These are phyloP conservation scores for Stenolophus ochropezus DNA, from an alignment of 2,888 invertebrate genomes.

Conservation along the genomic window DNA sequence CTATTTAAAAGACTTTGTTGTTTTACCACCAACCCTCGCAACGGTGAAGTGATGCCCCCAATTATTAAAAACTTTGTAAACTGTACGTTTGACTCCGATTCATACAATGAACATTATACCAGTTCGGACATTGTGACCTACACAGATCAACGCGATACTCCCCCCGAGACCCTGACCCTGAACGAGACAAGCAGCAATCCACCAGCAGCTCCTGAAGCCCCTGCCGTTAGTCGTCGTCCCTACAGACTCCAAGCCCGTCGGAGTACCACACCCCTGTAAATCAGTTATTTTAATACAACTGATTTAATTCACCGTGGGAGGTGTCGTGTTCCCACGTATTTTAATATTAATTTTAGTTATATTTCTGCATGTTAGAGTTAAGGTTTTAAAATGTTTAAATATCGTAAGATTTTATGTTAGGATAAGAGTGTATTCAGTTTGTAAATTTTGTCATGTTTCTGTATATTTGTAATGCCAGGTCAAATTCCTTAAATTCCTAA, in stretches of 20 bases:
- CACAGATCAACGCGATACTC: neutral
- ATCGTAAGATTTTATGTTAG: too few relatives aligned
- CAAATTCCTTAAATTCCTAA: too few relatives aligned
- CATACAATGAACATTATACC: slow-evolving; percentile 11
- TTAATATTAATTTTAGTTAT: neutral
- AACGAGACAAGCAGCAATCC: neutral
- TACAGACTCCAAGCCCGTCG: neutral
- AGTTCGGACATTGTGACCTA: slow-evolving; percentile 2
- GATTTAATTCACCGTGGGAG: too few relatives aligned
- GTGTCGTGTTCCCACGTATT: neutral
- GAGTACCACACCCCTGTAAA: slow-evolving; percentile 3
- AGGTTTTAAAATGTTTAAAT: too few relatives aligned
- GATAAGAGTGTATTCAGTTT: too few relatives aligned
- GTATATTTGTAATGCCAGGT: too few relatives aligned
- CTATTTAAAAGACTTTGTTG: slow-evolving; percentile 31
- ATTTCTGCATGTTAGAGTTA: neutral
- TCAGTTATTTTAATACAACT: neutral
- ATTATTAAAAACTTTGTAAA: slow-evolving; percentile 12
- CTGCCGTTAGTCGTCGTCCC: neutral
- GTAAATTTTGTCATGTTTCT: too few relatives aligned
- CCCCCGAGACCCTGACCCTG: neutral
- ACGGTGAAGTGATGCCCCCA: slow-evolving; percentile 25
- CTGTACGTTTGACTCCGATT: slow-evolving; percentile 1
- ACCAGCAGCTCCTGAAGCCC: neutral
- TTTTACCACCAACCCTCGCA: slow-evolving; percentile 21